These are phyloP conservation scores for Dasysyrphus albostriatus DNA, from an alignment of 2,888 invertebrate species.

Conservation along the genomic window DNA sequence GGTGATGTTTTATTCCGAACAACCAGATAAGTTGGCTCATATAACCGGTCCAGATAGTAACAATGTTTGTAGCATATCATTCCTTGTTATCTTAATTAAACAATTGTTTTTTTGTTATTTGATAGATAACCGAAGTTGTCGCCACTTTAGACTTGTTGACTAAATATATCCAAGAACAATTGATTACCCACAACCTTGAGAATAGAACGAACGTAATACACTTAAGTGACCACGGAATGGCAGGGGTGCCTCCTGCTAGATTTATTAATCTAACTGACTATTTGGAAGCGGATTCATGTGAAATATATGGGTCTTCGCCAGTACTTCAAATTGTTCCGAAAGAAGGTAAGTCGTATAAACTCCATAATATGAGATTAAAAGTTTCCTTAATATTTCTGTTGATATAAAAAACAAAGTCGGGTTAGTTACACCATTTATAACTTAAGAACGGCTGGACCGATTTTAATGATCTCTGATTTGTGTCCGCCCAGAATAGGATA, in stretches of 20 bases:
- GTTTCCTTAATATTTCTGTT: no score
- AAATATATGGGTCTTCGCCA: conserved; percentile 85
- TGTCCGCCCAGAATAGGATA: no score
- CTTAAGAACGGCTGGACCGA: no score
- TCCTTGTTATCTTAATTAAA: neutral
- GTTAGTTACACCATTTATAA: no score
- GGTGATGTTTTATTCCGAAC: conserved; percentile 88
- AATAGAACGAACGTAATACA: conserved; percentile 87
- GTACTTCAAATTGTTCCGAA: conserved; percentile 86
- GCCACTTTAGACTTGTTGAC: conserved; percentile 85
- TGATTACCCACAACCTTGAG: conserved; percentile 84
- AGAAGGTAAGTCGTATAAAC: conserved; percentile 83
- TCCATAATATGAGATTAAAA: no score
- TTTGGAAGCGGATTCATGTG: conserved; percentile 84
- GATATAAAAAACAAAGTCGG: no score
- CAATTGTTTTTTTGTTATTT: neutral
- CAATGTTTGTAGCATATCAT: conserved; percentile 54
- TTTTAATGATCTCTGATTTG: no score
- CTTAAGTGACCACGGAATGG: conserved; percentile 90
- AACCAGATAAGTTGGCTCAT: conserved; percentile 89
- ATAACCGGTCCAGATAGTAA: conserved; percentile 84
- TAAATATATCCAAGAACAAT: conserved; percentile 85
- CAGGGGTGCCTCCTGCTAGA: conserved; percentile 84
- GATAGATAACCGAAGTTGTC: conserved; percentile 82
- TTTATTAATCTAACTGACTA: conserved; percentile 86